phyloP scores from a whole-genome alignment of 2,888 invertebrate species.

The Dicyrtoma fusca region DNA sequence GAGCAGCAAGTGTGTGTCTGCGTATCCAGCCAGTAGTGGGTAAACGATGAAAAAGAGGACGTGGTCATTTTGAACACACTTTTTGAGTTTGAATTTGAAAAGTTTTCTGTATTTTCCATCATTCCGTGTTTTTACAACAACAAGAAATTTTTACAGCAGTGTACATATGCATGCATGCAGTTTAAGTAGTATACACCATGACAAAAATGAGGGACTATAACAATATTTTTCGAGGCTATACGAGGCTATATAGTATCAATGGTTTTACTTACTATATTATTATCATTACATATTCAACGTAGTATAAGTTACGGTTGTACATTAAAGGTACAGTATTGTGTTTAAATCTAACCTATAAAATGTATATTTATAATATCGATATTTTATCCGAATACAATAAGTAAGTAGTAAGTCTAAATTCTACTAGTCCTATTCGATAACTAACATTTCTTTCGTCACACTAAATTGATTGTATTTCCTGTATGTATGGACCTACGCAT shows the following conservation, averaged over 20 bases:
- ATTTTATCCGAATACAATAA: neutral
- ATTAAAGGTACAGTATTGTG: slow-evolving; percentile 1
- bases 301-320: neutral
- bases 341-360: neutral
- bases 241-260: too few relatives aligned
- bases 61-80: neutral
- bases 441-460: neutral
- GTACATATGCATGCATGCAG: neutral
- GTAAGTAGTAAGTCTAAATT: too few relatives aligned
- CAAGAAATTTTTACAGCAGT: slow-evolving; percentile 19
- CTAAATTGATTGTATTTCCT: neutral
- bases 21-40: neutral
- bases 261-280: too few relatives aligned
- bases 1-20: neutral
- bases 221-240: neutral
- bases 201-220: slow-evolving; percentile 14
- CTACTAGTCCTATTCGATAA: too few relatives aligned
- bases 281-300: too few relatives aligned
- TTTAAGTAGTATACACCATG: slow-evolving; percentile 20
- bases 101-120: slow-evolving; percentile 9
- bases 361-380: neutral
- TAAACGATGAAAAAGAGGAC: neutral
- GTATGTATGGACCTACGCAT: neutral
- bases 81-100: slow-evolving; percentile 17
- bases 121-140: slow-evolving; percentile 28